Percentiles rank a stretch among this genome's conserved stretches.
phyloP scores from a whole-genome alignment of 2,797 vertebrate genomes.

The Buphagus erythrorhynchus region DNA sequence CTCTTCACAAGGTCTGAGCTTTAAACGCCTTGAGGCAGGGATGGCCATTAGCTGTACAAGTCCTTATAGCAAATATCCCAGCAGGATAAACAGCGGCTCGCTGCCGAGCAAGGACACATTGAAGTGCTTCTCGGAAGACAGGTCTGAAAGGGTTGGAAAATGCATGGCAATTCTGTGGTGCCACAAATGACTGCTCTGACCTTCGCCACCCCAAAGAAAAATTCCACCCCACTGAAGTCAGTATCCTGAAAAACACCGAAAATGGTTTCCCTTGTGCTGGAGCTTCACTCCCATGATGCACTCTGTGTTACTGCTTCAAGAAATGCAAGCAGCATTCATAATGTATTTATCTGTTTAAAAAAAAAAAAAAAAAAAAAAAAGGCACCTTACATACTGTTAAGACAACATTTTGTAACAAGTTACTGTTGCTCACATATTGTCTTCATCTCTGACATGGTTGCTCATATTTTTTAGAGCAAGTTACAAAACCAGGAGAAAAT shows the following conservation, averaged over 20 bases:
- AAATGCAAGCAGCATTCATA: not conserved
- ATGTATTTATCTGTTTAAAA: fast-evolving
- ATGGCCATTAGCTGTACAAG: not conserved
- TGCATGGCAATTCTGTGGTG: not conserved
- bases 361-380: not conserved
- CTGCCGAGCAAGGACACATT: fast-evolving
- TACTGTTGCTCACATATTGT: not conserved
- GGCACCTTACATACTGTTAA: not conserved
- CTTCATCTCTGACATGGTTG: not conserved
- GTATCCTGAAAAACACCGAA: not conserved
- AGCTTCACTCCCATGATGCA: not conserved
- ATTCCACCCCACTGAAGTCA: not conserved
- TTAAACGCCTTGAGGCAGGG: not conserved
- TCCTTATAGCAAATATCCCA: not conserved
- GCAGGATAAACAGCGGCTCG: not conserved
- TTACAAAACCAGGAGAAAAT: not conserved
- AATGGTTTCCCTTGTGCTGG: not conserved
- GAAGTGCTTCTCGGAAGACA: not conserved
- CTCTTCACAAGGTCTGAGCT: not conserved
- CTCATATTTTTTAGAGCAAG: not conserved
- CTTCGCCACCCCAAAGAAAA: not conserved
- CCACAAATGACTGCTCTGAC: not conserved
- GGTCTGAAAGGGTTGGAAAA: not conserved
- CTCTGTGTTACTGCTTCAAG: not conserved
- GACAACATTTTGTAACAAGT: not conserved